Evolutionary conservation across 2,113 vertebrate genomes (phyloP).

Genomic region (Oreochromis tanganicae): DNA sequence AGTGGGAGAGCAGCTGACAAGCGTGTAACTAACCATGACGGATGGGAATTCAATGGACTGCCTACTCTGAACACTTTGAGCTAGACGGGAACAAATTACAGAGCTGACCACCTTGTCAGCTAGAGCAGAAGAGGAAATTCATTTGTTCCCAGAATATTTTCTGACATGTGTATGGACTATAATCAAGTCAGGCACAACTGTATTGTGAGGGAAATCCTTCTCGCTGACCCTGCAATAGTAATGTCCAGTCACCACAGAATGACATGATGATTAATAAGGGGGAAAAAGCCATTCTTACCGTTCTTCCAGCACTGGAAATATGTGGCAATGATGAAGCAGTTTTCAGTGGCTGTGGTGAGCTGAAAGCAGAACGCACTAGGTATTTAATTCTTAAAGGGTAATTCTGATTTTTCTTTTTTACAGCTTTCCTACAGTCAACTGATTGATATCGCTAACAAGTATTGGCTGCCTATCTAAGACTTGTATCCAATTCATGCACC

Average conservation of each 20-base stretch:
- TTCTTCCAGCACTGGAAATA: neutral
- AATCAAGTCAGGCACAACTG: constrained; percentile 28
- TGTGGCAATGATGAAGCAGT: neutral
- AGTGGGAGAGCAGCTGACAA: constrained; percentile 73
- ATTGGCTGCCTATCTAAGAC: neutral
- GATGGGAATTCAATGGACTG: constrained; percentile 76
- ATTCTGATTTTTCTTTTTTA: neutral
- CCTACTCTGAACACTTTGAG: constrained; percentile 52
- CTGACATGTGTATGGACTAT: constrained; percentile 15
- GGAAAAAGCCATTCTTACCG: neutral
- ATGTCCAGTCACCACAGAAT: neutral
- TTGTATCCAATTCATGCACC: neutral
- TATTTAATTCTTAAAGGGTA: neutral
- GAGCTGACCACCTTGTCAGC: constrained; percentile 46
- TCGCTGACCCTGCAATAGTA: neutral
- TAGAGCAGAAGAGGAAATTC: constrained; percentile 11
- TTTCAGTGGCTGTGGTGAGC: neutral
- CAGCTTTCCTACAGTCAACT: neutral
- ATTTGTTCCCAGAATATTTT: constrained; percentile 18
- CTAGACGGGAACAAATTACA: constrained; percentile 51
- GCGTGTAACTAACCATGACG: constrained; percentile 78
- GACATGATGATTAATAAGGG: constrained; percentile 27
- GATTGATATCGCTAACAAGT: neutral
- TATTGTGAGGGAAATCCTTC: constrained; percentile 7
- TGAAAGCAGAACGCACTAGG: neutral